Evolutionary conservation across 2,797 vertebrate species (phyloP).

Genomic region (Kryptopterus vitreolus): DNA sequence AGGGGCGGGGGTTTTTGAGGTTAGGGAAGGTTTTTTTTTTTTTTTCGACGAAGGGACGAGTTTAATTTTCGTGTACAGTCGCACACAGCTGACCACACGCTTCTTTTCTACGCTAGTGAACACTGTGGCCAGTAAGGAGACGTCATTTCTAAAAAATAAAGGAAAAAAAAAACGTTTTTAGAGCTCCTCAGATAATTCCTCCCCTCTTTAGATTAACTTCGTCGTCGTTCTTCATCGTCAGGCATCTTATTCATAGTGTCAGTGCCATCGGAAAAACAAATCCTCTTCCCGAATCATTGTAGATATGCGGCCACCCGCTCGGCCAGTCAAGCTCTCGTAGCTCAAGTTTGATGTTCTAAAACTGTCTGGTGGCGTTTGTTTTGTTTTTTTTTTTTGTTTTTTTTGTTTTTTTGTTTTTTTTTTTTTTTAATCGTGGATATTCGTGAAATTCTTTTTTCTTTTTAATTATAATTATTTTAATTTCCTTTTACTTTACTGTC

Average conservation of each 20-base stretch:
- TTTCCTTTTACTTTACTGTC: constrained; percentile 38
- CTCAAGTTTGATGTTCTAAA: constrained; percentile 68
- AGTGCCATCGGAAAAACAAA: constrained; percentile 19
- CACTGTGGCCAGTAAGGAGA: constrained; percentile 46
- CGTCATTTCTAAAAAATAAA: constrained; percentile 11
- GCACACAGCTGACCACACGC: constrained; percentile 36
- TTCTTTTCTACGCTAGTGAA: constrained; percentile 37
- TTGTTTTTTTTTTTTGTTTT: not conserved
- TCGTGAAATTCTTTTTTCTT: constrained; percentile 65
- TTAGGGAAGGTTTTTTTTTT: too few relatives aligned
- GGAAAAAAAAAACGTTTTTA: too few relatives aligned
- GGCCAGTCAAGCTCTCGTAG: constrained; percentile 15
- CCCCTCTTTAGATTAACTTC: constrained; percentile 4
- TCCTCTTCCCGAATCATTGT: not conserved
- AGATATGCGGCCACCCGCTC: constrained; percentile 27
- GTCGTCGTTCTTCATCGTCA: not conserved
- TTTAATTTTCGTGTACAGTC: constrained; percentile 31
- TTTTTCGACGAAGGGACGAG: constrained; percentile 17
- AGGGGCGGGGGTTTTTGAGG: not conserved
- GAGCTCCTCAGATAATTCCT: not conserved
- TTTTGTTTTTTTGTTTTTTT: not conserved
- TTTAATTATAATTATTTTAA: constrained; percentile 46
- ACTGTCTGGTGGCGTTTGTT: constrained; percentile 74
- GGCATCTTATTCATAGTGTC: not conserved
- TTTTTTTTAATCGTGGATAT: constrained; percentile 65